Conservation (phyloP, 2,797 vertebrate species). For the Pristis pectinata region DNA sequence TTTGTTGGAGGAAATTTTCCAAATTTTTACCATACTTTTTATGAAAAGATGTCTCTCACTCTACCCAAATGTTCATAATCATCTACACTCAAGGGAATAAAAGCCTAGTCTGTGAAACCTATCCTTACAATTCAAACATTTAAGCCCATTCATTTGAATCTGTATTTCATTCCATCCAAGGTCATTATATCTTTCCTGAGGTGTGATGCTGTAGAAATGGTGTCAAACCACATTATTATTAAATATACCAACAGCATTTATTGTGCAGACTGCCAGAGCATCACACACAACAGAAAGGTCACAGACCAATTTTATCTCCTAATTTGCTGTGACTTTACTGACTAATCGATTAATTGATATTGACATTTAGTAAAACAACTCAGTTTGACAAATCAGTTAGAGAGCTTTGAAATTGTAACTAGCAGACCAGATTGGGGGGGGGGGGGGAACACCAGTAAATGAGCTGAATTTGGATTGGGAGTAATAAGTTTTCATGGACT, state of each 20-base stretch:
- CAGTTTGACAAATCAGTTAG: no score
- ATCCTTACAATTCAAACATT: no score
- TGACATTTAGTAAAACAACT: neutral
- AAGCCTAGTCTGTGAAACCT: neutral
- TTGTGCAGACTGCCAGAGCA: neutral
- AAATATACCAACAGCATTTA: neutral
- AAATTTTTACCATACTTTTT: neutral
- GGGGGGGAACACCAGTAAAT: no score
- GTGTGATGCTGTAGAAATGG: no score
- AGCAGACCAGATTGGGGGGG: no score
- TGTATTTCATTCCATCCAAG: no score
- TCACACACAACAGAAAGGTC: neutral
- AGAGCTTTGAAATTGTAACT: no score
- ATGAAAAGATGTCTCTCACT: neutral
- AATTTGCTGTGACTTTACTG: neutral
- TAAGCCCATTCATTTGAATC: no score
- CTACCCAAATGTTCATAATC: neutral
- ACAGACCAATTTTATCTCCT: no score
- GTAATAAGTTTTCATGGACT: no score
- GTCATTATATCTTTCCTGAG: no score
- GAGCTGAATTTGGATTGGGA: no score
- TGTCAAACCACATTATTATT: neutral
- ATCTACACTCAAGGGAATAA: neutral
- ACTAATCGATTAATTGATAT: neutral
- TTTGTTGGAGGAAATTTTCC: neutral